Percentiles rank a stretch among this genome's conserved stretches.
Conservation (phyloP, 2,888 invertebrate genomes). For the Mantis religiosa region DNA sequence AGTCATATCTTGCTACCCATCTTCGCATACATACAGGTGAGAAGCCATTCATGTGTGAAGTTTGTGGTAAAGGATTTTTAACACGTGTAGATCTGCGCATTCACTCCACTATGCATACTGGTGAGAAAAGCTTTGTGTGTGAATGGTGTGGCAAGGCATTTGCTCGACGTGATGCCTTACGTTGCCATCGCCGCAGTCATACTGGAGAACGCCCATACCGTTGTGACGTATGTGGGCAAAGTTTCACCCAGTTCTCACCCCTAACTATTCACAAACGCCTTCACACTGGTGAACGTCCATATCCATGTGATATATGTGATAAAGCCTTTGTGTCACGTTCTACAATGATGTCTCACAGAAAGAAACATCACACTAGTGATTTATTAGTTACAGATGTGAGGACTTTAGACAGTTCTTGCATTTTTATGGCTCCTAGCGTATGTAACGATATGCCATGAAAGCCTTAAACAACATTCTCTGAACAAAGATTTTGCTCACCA, state of each 20-base stretch:
- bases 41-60: slow-evolving; percentile 57
- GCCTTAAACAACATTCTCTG: too few species aligned
- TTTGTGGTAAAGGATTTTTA: slow-evolving; percentile 52
- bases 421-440: neutral
- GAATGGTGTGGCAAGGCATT: slow-evolving; percentile 60
- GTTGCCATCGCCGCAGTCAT: slow-evolving; percentile 55
- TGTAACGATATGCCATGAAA: neutral
- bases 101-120: slow-evolving; percentile 59
- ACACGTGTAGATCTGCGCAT: slow-evolving; percentile 56
- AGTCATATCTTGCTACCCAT: slow-evolving; percentile 57
- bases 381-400: slow-evolving; percentile 11
- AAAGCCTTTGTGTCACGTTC: slow-evolving; percentile 56
- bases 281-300: slow-evolving; percentile 59
- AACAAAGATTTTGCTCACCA: too few species aligned
- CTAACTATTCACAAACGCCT: slow-evolving; percentile 59
- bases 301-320: slow-evolving; percentile 55
- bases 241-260: slow-evolving; percentile 61
- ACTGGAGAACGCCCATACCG: slow-evolving; percentile 56
- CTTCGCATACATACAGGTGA: slow-evolving; percentile 56
- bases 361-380: slow-evolving; percentile 45
- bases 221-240: slow-evolving; percentile 58
- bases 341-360: slow-evolving; percentile 56
- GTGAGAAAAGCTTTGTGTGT: slow-evolving; percentile 58
- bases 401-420: neutral
- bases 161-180: slow-evolving; percentile 55